Evolutionary conservation across 2,888 invertebrate genomes (phyloP).

Genomic region (Drosophila aldrichi): DNA sequence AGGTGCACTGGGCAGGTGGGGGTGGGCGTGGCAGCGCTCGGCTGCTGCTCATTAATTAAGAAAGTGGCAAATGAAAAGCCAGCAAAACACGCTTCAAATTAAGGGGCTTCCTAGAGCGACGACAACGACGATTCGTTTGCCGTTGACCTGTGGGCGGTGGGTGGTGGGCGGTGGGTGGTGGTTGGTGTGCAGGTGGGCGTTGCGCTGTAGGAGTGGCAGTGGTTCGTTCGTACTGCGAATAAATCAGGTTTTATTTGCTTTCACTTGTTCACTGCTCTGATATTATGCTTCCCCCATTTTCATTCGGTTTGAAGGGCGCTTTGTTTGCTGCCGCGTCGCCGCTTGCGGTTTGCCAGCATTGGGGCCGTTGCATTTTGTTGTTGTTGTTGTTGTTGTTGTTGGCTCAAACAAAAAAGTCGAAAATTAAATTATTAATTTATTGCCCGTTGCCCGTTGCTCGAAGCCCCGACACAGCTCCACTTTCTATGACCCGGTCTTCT

Average conservation of each 20-base stretch:
- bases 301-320: conserved; percentile 31
- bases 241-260: conserved; percentile 80
- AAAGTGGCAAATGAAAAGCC: conserved; percentile 80
- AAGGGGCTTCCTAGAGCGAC: conserved; percentile 58
- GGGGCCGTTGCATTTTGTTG: conserved; percentile 49
- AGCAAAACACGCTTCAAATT: conserved; percentile 73
- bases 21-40: conserved; percentile 21
- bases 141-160: conserved; percentile 37
- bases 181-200: too few species aligned
- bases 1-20: conserved; percentile 28
- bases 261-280: conserved; percentile 72
- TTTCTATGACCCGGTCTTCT: conserved; percentile 46
- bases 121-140: conserved; percentile 37
- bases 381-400: conserved; percentile 36
- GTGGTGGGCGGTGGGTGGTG: not conserved
- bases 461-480: conserved; percentile 25
- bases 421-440: conserved; percentile 83
- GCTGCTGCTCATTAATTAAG: conserved; percentile 77
- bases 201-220: conserved; percentile 17
- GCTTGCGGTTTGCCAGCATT: conserved; percentile 52
- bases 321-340: conserved; percentile 61
- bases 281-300: conserved; percentile 58
- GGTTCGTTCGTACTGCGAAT: conserved; percentile 40
- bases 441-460: conserved; percentile 70
- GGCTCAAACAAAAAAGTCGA: conserved; percentile 77